Percentiles rank a stretch among this genome's conserved stretches.
Conservation (phyloP, 2,113 vertebrate species). For the Chloroceryle aenea region DNA sequence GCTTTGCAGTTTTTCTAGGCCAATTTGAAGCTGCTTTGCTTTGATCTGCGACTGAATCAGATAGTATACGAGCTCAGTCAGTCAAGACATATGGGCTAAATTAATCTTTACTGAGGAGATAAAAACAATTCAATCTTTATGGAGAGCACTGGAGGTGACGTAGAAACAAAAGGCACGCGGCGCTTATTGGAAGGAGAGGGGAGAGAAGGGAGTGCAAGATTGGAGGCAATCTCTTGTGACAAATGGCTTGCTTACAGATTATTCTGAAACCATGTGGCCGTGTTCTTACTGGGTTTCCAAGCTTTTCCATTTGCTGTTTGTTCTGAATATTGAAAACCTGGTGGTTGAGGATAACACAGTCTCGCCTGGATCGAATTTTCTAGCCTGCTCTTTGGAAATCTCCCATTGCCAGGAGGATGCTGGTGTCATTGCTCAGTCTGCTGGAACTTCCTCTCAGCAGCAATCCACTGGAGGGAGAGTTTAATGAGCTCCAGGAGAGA, state of each 20-base stretch:
- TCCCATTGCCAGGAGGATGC: not conserved
- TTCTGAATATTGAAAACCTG: not conserved
- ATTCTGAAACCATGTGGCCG: not conserved
- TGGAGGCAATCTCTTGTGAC: not conserved
- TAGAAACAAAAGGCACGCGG: slow-evolving; percentile 20
- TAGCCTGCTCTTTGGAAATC: not conserved
- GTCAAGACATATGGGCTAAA: slow-evolving; percentile 61
- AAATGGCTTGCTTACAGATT: not conserved
- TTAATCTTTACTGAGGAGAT: slow-evolving; percentile 56
- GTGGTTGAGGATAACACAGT: not conserved
- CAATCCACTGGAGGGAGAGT: not conserved
- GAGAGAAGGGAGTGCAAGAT: not conserved
- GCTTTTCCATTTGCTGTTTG: not conserved
- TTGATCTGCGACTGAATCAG: slow-evolving; percentile 64
- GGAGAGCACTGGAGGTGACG: slow-evolving; percentile 33
- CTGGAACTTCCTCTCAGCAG: slow-evolving; percentile 23
- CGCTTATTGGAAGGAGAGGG: not conserved
- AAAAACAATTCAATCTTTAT: slow-evolving; percentile 54
- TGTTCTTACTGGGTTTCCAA: not conserved
- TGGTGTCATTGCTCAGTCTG: not conserved
- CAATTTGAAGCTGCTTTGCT: slow-evolving; percentile 29
- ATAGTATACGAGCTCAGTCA: slow-evolving; percentile 45
- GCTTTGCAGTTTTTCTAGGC: slow-evolving; percentile 3
- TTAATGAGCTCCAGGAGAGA: slow-evolving; percentile 39
- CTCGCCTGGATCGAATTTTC: not conserved